phyloP scores from a whole-genome alignment of 2,113 vertebrate species.

The Gulo gulo region DNA sequence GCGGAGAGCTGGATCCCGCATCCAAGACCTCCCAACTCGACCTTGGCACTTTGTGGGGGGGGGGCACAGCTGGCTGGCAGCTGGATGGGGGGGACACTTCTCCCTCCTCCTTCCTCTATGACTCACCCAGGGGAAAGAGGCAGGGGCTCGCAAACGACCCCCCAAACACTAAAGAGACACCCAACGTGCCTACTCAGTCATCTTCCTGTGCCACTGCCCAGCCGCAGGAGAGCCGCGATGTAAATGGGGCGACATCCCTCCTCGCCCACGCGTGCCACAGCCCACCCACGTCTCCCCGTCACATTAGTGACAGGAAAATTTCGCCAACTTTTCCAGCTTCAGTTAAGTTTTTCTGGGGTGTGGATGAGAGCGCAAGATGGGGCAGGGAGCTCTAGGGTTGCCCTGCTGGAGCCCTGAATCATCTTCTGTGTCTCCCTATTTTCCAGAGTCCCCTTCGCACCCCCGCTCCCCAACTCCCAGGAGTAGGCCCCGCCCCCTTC shows the following conservation, averaged over 20 bases:
- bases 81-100: conserved; percentile 77
- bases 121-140: conserved; percentile 64
- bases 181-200: neutral
- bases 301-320: neutral
- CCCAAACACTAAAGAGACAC: conserved; percentile 26
- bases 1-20: conserved; percentile 32
- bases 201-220: neutral
- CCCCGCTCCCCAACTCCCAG: conserved; percentile 57
- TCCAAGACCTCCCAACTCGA: conserved; percentile 76
- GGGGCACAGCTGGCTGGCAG: conserved; percentile 89
- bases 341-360: conserved; percentile 11
- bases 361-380: neutral
- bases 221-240: neutral
- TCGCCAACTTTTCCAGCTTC: conserved; percentile 38
- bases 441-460: conserved; percentile 40
- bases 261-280: conserved; percentile 40
- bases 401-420: neutral
- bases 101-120: conserved; percentile 60
- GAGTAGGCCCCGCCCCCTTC: conserved; percentile 29
- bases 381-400: neutral
- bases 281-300: conserved; percentile 43
- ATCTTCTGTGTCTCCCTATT: conserved; percentile 28
- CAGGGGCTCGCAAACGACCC: conserved; percentile 3
- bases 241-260: neutral
- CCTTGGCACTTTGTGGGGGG: conserved; percentile 56